Percentiles rank a stretch among this genome's conserved stretches.
Evolutionary conservation across 1,140 invertebrate genomes (phyloP).

Genomic region (Drosophila nannoptera): DNA sequence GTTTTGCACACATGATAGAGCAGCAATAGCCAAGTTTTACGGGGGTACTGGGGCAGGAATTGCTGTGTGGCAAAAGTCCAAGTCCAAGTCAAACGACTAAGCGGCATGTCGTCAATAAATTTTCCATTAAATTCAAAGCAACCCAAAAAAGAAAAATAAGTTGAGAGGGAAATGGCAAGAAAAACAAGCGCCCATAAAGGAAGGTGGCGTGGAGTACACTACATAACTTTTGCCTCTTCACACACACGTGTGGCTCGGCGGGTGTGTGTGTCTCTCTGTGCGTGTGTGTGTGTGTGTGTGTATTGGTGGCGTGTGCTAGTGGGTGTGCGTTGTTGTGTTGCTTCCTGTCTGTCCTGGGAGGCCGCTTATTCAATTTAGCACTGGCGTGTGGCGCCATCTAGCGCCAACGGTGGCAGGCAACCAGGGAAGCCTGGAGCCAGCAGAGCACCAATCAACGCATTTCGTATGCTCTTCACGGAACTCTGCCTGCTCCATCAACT

Average conservation of each 20-base stretch:
- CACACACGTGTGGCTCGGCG: not conserved
- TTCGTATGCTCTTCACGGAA: conserved; percentile 12
- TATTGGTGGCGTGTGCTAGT: conserved; percentile 17
- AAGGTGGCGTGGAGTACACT: conserved; percentile 71
- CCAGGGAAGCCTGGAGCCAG: conserved; percentile 12
- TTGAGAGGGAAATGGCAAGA: conserved; percentile 37
- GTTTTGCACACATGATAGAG: conserved; percentile 65
- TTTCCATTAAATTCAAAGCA: conserved; percentile 77
- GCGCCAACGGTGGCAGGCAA: conserved; percentile 46
- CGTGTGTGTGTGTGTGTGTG: conserved; percentile 19
- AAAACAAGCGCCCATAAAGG: conserved; percentile 59
- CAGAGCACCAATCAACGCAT: conserved; percentile 15
- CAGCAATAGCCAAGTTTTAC: conserved; percentile 29
- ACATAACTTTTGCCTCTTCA: conserved; percentile 65
- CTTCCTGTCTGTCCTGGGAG: conserved; percentile 61
- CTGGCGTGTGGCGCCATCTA: conserved; percentile 74
- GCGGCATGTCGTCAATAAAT: conserved; percentile 76
- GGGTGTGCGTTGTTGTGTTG: conserved; percentile 57
- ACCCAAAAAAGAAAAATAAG: conserved; percentile 56
- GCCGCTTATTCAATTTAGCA: conserved; percentile 71
- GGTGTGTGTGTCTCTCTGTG: conserved; percentile 10
- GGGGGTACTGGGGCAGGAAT: not conserved
- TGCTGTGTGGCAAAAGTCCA: conserved; percentile 64
- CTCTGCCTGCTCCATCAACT: too few species aligned
- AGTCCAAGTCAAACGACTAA: conserved; percentile 75